A percentile compares a stretch with the other conserved stretches of the same genome.
Conservation (phyloP, 2,888 invertebrate genomes). For the Tipula vernalis region DNA sequence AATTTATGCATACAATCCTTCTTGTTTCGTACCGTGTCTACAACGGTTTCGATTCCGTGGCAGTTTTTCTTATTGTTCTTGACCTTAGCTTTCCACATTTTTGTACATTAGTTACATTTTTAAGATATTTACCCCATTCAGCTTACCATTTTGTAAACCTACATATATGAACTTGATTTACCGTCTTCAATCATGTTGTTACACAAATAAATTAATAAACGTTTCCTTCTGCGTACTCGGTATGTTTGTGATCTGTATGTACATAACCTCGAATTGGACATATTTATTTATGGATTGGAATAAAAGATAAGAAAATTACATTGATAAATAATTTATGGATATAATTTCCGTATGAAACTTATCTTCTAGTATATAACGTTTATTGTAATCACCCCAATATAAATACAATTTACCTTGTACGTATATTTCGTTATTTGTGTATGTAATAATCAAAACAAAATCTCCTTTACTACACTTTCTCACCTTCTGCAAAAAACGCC, state of each 20-base stretch:
- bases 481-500: background rate
- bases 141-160: too few relatives aligned
- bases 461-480: background rate
- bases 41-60: too few relatives aligned
- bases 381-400: background rate
- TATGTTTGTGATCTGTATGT: background rate
- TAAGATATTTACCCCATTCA: too few relatives aligned
- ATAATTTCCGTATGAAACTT: background rate
- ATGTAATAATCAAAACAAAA: background rate
- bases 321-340: background rate
- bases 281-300: background rate
- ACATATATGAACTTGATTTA: too few relatives aligned
- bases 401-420: background rate
- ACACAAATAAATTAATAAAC: background rate
- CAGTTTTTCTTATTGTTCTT: too few relatives aligned
- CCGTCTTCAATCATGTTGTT: too few relatives aligned
- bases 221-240: background rate
- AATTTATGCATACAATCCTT: too few relatives aligned
- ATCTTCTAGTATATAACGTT: background rate
- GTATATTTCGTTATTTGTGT: background rate
- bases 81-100: too few relatives aligned
- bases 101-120: too few relatives aligned
- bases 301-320: background rate
- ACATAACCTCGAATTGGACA: background rate
- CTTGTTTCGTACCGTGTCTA: too few relatives aligned